Evolutionary conservation across 1,140 invertebrate genomes (phyloP).

Genomic region (Ladona fulva): DNA sequence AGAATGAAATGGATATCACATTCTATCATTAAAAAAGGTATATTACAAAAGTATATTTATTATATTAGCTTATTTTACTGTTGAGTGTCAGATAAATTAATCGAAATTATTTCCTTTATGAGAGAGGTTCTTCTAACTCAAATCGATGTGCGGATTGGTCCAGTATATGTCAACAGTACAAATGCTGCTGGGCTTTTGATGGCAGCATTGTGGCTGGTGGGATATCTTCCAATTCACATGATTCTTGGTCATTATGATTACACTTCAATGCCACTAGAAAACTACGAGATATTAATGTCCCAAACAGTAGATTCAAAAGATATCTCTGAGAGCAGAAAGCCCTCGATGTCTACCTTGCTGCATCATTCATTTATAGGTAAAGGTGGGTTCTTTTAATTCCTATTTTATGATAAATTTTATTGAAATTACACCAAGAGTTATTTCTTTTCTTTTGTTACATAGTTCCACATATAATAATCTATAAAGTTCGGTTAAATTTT

Average conservation of each 20-base stretch:
- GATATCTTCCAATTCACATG: background rate
- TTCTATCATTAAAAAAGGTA: no score
- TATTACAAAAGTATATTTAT: no score
- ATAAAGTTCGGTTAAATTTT: no score
- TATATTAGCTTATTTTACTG: no score
- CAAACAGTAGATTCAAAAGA: background rate
- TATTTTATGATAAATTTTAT: no score
- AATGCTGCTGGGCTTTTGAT: background rate
- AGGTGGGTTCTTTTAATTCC: background rate
- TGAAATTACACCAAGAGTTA: no score
- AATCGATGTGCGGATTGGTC: background rate
- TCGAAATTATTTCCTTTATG: background rate
- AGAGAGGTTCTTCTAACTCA: background rate
- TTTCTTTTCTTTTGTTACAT: no score
- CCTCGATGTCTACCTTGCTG: background rate
- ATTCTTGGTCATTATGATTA: background rate
- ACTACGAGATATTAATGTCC: background rate
- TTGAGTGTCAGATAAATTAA: no score
- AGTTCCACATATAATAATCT: no score
- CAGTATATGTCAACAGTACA: background rate
- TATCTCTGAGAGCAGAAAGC: background rate
- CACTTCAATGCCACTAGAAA: background rate
- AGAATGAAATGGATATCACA: no score
- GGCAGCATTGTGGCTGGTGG: background rate
- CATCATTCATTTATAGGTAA: background rate